Evolutionary conservation across 2,797 vertebrate species (phyloP), one percentile per base, ranked within the genome.

Genomic region (Helarctos malayanus): DNA sequence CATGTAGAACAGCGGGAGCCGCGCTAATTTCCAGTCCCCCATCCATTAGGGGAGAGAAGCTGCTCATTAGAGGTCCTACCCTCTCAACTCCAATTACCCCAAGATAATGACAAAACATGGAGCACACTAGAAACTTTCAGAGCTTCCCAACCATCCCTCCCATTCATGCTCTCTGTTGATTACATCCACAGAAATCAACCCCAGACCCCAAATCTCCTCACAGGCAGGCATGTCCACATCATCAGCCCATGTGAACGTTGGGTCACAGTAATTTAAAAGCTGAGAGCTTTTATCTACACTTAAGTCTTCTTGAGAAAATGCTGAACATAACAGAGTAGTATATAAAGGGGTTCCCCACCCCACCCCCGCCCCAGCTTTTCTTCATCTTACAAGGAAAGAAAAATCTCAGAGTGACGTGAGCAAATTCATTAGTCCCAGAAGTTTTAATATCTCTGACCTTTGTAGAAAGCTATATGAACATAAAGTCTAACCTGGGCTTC

Each of bases 31-130:
- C 91, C 93, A 97, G 85, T 78, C 80, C 96, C 89, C 65, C 38
- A 13, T 93, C 93, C 92, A 97, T 96, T 47, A 83, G 27, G 54
- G 56, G 93, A 94, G 78, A 92, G 63, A 93, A 97, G 97, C 89
- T 83, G 90, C 97, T 98, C 97, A 97, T 94, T 98, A 98, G 95
- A 95, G 94, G 83, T 76, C 97, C 86, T 96, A 76, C 95, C 92
- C 96, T 96, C 80, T 98, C 82, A 94, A 97, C 54, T 94, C 97
- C 95, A 98, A 95, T 97, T 98, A 98, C 2, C 5, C 57, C 32
- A 9, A 94, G 78, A 98, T 97, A 96, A 97, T 84, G 79, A 97
- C 83, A 97, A 97, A 97, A 94, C 7, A 47, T 13, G 61, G 92
- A 93, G 82, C 87, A 29, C 81, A 76, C 94, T 92, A 47, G 94